A percentile compares a stretch with the other conserved stretches of the same genome.
Evolutionary conservation across 2,113 vertebrate genomes (phyloP).

Genomic region (Callipepla californica): DNA sequence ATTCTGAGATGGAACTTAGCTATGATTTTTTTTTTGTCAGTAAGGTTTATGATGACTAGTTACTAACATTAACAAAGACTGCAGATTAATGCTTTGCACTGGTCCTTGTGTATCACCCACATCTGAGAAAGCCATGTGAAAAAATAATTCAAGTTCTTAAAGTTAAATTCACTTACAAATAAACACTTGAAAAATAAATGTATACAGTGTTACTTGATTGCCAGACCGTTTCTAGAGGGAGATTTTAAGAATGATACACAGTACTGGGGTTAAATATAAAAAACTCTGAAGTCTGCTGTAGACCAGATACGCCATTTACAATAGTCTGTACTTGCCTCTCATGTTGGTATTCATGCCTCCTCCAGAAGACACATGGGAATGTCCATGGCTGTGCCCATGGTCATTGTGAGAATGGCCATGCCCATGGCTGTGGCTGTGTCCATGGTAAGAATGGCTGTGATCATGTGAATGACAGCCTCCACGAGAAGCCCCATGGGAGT

Average conservation of each 20-base stretch:
- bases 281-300: not conserved
- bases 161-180: not conserved
- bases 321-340: slow-evolving; percentile 84
- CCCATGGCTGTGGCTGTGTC: slow-evolving; percentile 72
- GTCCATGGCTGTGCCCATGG: slow-evolving; percentile 84
- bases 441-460: slow-evolving; percentile 88
- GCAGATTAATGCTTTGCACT: not conserved
- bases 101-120: not conserved
- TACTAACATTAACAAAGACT: not conserved
- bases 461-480: slow-evolving; percentile 85
- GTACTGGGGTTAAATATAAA: not conserved
- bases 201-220: not conserved
- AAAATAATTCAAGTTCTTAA: not conserved
- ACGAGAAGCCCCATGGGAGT: slow-evolving; percentile 85
- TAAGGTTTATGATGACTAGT: not conserved
- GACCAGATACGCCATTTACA: rapidly evolving
- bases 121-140: not conserved
- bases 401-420: slow-evolving; percentile 80
- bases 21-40: not conserved
- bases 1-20: not conserved
- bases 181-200: not conserved
- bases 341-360: slow-evolving; percentile 98
- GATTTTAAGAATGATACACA: not conserved
- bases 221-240: not conserved
- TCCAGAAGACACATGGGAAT: slow-evolving; percentile 80